Evolutionary conservation across 2,888 invertebrate genomes (phyloP).

Genomic region (Apamea sordens): DNA sequence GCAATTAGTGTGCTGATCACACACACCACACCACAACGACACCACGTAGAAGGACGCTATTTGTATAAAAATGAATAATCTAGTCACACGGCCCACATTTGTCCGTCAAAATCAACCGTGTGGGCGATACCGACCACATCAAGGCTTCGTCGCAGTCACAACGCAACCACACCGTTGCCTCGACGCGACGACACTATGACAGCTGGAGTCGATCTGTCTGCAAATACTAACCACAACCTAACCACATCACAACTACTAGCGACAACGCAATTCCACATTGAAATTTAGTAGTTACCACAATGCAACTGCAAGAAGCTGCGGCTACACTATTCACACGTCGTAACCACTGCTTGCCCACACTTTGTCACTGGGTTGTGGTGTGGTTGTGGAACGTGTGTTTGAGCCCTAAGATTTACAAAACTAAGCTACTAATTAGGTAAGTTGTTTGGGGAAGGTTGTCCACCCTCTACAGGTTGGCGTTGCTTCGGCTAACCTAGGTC

Average conservation of each 20-base stretch:
- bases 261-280: neutral
- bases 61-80: too few relatives aligned
- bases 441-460: too few relatives aligned
- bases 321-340: neutral
- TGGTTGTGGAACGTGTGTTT: neutral
- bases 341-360: neutral
- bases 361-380: neutral
- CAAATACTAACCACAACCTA: too few relatives aligned
- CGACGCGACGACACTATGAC: neutral
- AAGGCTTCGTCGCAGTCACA: neutral
- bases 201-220: too few relatives aligned
- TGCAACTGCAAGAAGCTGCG: neutral
- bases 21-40: too few relatives aligned
- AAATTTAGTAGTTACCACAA: neutral
- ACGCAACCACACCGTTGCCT: neutral
- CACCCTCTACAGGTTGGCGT: too few relatives aligned
- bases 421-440: neutral
- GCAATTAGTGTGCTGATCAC: too few relatives aligned
- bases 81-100: neutral
- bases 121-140: neutral
- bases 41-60: too few relatives aligned
- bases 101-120: neutral
- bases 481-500: neutral
- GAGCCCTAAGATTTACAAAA: neutral
- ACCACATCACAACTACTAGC: neutral